Conservation (phyloP, 2,888 invertebrate species). For the Oegoconia quadripuncta region DNA sequence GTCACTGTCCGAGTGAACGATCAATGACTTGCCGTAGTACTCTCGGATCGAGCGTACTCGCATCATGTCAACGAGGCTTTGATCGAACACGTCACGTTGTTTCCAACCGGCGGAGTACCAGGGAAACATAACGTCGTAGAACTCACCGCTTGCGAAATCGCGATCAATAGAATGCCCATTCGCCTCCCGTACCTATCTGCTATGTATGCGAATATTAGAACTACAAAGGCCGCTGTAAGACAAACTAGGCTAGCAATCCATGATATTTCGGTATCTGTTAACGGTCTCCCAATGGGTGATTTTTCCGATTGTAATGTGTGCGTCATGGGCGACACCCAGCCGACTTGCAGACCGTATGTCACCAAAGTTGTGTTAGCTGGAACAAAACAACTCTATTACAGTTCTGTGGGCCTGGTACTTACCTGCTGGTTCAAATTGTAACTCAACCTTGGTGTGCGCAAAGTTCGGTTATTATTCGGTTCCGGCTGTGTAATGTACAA, state of each 20-base stretch:
- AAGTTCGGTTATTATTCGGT: no score
- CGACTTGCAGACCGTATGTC: conserved; percentile 58
- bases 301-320: conserved; percentile 46
- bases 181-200: conserved; percentile 63
- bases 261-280: conserved; percentile 56
- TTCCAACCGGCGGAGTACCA: conserved; percentile 2
- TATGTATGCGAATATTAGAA: conserved; percentile 57
- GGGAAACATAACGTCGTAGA: conserved; percentile 1
- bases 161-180: conserved; percentile 55
- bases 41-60: not conserved
- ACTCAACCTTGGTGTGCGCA: no score
- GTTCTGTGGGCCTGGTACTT: conserved; percentile 33
- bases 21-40: no score
- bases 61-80: not conserved
- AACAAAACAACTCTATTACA: conserved; percentile 29
- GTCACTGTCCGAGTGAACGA: no score
- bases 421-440: no score
- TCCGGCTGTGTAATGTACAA: no score
- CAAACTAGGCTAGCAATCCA: conserved; percentile 63
- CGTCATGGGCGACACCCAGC: conserved; percentile 68
- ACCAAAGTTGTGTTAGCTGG: conserved; percentile 59
- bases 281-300: conserved; percentile 46
- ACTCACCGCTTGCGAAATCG: conserved; percentile 67
- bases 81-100: not conserved
- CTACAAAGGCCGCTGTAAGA: conserved; percentile 46